These are phyloP conservation scores for Drosophila insularis DNA, from an alignment of 1,140 invertebrate species.

Conservation along the genomic window DNA sequence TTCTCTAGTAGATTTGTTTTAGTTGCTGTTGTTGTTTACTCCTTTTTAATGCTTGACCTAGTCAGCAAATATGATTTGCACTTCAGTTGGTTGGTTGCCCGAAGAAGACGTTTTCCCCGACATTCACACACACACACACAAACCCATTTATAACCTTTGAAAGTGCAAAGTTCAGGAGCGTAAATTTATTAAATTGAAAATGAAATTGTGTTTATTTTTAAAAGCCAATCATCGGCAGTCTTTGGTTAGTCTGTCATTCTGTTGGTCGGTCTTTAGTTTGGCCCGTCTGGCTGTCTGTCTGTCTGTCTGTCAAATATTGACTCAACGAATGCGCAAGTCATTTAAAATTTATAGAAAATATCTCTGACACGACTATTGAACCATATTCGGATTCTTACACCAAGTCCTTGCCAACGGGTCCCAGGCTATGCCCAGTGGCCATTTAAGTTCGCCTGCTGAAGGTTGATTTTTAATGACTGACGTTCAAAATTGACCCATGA, in stretches of 20 bases:
- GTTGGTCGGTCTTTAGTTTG: conserved; percentile 16
- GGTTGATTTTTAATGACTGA: conserved; percentile 18
- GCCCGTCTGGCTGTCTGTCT: neutral
- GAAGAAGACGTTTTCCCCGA: no score
- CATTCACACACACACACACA: no score
- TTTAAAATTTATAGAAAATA: conserved; percentile 75
- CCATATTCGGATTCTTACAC: neutral
- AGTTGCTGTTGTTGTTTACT: no score
- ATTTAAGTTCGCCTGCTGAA: neutral
- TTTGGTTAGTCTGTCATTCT: neutral
- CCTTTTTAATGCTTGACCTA: conserved; percentile 15
- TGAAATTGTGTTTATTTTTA: conserved; percentile 62
- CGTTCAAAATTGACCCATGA: conserved; percentile 48
- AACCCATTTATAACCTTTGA: conserved; percentile 14
- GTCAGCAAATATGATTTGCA: conserved; percentile 26
- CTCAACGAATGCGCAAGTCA: conserved; percentile 49
- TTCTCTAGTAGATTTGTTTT: no score
- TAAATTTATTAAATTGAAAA: conserved; percentile 62
- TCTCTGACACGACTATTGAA: conserved; percentile 12
- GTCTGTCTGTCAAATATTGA: conserved; percentile 62
- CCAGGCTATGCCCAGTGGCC: neutral
- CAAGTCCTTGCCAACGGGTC: neutral
- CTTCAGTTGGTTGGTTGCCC: neutral
- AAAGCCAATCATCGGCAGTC: conserved; percentile 35
- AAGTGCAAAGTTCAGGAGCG: conserved; percentile 43